Base-by-base conservation (phyloP, 2,113 vertebrate species). In the Glareola pratincola region DNA sequence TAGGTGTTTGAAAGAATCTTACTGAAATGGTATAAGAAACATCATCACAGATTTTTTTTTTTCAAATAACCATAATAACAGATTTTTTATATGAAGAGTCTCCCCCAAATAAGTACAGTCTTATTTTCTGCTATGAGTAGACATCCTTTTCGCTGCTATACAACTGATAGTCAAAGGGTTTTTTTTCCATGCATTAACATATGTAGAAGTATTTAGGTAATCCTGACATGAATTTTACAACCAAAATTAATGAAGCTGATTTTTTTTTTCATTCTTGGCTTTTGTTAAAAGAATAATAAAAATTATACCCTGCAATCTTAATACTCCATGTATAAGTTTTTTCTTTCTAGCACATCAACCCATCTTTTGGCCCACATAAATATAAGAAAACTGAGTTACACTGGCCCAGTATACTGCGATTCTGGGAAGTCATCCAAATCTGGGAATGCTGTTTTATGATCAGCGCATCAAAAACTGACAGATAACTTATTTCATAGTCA, bases 71-170 rank as follows among this genome's bases (percentile, higher is more conserved):
- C 37, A 15, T 88, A 95, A 63, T 37, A 76, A 6, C 63, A 34
- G 17, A 22, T 15, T 48, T 91, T 89, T 84, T 84, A 51, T 43
- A 86, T 84, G 51, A 66, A 9, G 6, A 24, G 34, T 92, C 5
- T 86, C 29, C 63, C 76, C 32, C 24, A 2, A 80, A 93, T 86
- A 64, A n/a, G 1, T 79, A 17, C 68, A 80, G 34, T 78, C 21
- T 69, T 91, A 37, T 91, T 94, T 94, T 83, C 77, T 85, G 27
- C 48, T 67, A 51, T 90, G 57, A 92, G 91, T 95, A 85, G 77
- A 41, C 17, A 85, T 67, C 6, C 20, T 96, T 85, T 82, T 92
- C 29, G 3, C 80, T 88, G 22, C 13, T 85, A 3, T 72, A 62
- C 10, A 88, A 48, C 45, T 69, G 18, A 83, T 51, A 93, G 50